phyloP scores from a whole-genome alignment of 1,140 invertebrate genomes.

The Plutomurus gul region DNA sequence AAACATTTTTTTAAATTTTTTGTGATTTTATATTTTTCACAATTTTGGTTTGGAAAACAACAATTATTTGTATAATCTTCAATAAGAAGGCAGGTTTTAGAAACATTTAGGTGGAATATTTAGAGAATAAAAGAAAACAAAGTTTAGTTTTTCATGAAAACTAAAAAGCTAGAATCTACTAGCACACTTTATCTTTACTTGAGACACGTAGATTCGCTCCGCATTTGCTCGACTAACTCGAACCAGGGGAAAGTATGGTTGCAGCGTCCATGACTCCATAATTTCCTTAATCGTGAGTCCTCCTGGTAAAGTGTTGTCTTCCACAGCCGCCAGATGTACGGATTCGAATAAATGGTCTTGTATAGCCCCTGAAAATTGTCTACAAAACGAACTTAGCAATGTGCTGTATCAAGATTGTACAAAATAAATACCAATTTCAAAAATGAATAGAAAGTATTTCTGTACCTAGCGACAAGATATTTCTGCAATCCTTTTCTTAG shows the following conservation, averaged over 20 bases:
- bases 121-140: no score
- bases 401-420: neutral
- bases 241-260: constrained; percentile 83
- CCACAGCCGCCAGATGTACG: constrained; percentile 72
- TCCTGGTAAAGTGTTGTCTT: constrained; percentile 64
- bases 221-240: constrained; percentile 64
- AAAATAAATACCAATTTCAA: neutral
- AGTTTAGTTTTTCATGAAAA: no score
- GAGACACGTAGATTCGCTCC: constrained; percentile 55
- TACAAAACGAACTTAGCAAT: no score
- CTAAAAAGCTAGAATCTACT: no score
- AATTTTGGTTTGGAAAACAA: no score
- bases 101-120: no score
- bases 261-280: constrained; percentile 90
- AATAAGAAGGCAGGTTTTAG: no score
- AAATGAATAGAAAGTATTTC: neutral
- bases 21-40: no score
- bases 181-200: no score
- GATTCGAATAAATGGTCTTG: constrained; percentile 85
- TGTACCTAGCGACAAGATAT: constrained; percentile 50
- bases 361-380: constrained; percentile 74
- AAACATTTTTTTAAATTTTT: no score
- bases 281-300: constrained; percentile 71
- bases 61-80: no score
- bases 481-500: constrained; percentile 58